Percentiles rank a stretch among this genome's conserved stretches.
phyloP scores from a whole-genome alignment of 2,888 invertebrate genomes.

The Steinernema carpocapsae region DNA sequence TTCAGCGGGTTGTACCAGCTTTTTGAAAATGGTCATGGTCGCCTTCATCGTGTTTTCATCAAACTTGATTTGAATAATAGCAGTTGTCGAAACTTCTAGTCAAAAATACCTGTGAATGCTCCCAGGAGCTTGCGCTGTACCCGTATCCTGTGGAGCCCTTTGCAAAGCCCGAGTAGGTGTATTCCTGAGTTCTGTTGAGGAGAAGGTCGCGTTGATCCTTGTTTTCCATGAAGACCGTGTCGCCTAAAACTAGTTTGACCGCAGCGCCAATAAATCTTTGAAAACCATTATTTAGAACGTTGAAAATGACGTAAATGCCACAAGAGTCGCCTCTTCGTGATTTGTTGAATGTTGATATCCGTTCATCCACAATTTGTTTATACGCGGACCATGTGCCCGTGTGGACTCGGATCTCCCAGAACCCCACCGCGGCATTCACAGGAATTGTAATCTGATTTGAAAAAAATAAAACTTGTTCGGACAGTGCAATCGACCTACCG shows the following conservation, averaged over 20 bases:
- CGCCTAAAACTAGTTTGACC: conserved; percentile 30
- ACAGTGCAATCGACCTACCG: background rate
- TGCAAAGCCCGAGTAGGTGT: conserved; percentile 27
- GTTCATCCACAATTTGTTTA: background rate
- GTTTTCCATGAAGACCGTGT: conserved; percentile 22
- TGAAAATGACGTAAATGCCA: conserved; percentile 21
- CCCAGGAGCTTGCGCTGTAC: background rate
- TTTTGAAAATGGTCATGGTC: conserved; percentile 2
- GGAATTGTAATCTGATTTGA: conserved; percentile 25
- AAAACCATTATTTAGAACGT: conserved; percentile 23
- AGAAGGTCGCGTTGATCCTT: conserved; percentile 24
- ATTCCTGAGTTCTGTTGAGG: conserved; percentile 35
- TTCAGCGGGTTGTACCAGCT: background rate
- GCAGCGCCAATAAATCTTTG: background rate
- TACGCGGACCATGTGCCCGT: conserved; percentile 4
- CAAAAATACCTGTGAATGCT: background rate
- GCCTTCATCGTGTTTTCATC: conserved; percentile 41
- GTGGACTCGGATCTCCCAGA: conserved; percentile 34
- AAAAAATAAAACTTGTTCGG: background rate
- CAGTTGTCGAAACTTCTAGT: background rate
- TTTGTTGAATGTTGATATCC: conserved; percentile 10
- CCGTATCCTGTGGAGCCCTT: background rate
- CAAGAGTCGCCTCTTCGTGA: background rate
- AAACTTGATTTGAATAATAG: conserved; percentile 36
- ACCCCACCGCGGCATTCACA: conserved; percentile 33